Base-by-base conservation (phyloP, 2,797 vertebrate genomes). In the Pipistrellus kuhlii region DNA sequence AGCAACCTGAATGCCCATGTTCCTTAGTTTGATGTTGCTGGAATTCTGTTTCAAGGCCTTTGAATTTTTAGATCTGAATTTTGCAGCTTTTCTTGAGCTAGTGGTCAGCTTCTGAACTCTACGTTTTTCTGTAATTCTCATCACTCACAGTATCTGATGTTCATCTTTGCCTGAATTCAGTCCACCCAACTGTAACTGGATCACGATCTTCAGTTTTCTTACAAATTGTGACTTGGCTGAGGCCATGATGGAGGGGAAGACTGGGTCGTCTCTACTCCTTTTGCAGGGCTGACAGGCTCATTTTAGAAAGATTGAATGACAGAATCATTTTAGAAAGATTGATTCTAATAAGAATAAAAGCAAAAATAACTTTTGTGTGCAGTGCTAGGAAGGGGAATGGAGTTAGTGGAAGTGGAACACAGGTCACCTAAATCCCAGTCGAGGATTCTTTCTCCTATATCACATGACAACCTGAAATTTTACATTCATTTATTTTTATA, bases 131-230 rank as follows among this genome's bases (percentile, higher is more conserved):
- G 30, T 66, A 66, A 46, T 6, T 62, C 32, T 48, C 18, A 46
- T 62, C 30, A 32, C 99, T 91, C 99, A 95, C 99, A 86, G 99
- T 98, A 2, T 99, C 99, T 97, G 99, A 66, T 95, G 99, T 97
- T 97, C 98, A 98, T 92, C 99, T 99, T 94, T 98, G 99, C 92
- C 98, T 99, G 90, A 99, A 99, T 96, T 99, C 98, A 0, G 99
- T 99, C 99, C 98, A 96, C 98, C 32, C 99, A 99, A 80, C 96
- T 99, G 93, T 98, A 98, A 97, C 99, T 17, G 99, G 98, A 93
- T 99, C 97, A 20, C 98, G 99, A 94, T 99, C 99, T 93, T 99
- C 98, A 68, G 99, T 98, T 97, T 99, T 98, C 98, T 99, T 99
- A 98, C 99, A 99, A 99, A 99, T 94, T 99, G 99, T 84, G 99